Base-by-base conservation (phyloP, 2,888 invertebrate species). In the Microplitis manilae region DNA sequence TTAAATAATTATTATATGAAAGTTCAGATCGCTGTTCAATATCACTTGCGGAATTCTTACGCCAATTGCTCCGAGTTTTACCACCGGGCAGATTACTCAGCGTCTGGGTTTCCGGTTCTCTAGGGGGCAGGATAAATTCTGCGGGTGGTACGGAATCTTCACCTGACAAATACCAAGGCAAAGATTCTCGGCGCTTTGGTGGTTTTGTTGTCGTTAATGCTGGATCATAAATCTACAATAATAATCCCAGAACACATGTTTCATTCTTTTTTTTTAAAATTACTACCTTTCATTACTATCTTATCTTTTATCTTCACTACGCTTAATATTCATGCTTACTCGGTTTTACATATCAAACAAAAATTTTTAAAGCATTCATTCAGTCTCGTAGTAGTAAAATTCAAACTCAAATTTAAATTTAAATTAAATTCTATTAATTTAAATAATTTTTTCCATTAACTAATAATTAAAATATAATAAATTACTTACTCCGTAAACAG, bases 151-250 rank as follows among this genome's bases (percentile, higher is more conserved):
- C 39, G 5, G 74, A 69, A 30, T 80, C 79, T 39, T 79, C 80
- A 20, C 59, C 78, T 17, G 69, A 20, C 8, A 75, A 75, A 68
- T 84, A 82, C 85, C 85, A 84, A 7, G 86, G 84, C 59, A 84
- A 77, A n/a, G 79, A 50, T 70, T 86, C 86, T n/a, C 84, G 81
- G 6, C 80, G 83, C 20, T 77, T 77, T 5, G 85, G 80, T 41
- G 84, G 82, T 70, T 86, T 87, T 5, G 82, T 84, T 1, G 86
- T 84, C 5, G 79, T 50, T 39, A 75, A 83, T 7, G 75, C 79
- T 13, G 83, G 86, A 83, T 85, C 82, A 50, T 82, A 81, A 65
- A 85, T 85, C 85, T 85, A 75, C 13, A 62, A 69, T 6, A 62
- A 69, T 6, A 61, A 67, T 73, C 59, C 68, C 76, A 67, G 7